Evolutionary conservation across 2,113 vertebrate genomes (phyloP).

Genomic region (Rhabdomys dilectus): DNA sequence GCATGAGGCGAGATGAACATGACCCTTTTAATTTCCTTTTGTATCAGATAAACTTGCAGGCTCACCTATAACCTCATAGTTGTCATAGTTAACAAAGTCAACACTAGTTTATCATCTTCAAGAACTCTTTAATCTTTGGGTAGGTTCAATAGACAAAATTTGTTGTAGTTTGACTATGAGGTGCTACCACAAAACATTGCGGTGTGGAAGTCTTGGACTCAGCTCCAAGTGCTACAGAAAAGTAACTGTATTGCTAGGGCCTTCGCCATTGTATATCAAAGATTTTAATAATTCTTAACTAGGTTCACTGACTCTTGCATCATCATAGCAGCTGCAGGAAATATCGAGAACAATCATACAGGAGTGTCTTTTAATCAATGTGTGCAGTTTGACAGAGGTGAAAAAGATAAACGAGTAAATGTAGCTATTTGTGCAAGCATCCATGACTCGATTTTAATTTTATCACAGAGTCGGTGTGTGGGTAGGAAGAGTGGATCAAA

Average conservation of each 20-base stretch:
- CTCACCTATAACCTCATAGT: not conserved
- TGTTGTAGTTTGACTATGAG: not conserved
- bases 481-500: not conserved
- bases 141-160: not conserved
- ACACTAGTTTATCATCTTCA: not conserved
- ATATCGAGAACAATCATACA: not conserved
- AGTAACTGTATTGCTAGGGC: not conserved
- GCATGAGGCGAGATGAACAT: not conserved
- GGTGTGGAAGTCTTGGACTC: not conserved
- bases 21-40: not conserved
- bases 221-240: not conserved
- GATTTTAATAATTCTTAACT: not conserved
- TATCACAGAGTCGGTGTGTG: not conserved
- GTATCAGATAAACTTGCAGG: not conserved
- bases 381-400: not conserved
- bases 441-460: not conserved
- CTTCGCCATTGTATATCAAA: not conserved
- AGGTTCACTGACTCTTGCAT: not conserved
- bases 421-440: not conserved
- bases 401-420: conserved; percentile 15
- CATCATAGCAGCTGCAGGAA: not conserved
- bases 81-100: not conserved
- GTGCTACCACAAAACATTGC: no score
- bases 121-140: not conserved
- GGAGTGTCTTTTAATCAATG: not conserved